Percentiles rank a stretch among this genome's conserved stretches.
These are phyloP conservation scores for Microcaecilia unicolor DNA, from an alignment of 2,797 vertebrate species.

Conservation along the genomic window DNA sequence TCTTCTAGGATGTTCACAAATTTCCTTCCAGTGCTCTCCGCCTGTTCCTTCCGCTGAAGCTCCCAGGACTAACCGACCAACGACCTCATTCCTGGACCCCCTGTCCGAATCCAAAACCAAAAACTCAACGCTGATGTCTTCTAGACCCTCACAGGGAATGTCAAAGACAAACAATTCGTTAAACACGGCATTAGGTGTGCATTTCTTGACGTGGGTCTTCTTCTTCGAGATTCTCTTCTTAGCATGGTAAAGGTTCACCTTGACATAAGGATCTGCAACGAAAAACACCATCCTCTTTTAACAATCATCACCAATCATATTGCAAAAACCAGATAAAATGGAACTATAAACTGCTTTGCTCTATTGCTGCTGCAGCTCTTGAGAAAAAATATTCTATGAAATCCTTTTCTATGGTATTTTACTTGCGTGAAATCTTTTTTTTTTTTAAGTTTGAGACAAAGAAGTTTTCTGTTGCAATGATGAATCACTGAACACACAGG, in stretches of 20 bases:
- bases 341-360: no score
- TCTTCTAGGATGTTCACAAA: slow-evolving; percentile 90
- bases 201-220: slow-evolving; percentile 96
- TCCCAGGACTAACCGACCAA: slow-evolving; percentile 77
- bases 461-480: no score
- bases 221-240: slow-evolving; percentile 96
- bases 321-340: no score
- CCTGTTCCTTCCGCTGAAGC: slow-evolving; percentile 73
- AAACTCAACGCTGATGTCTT: slow-evolving; percentile 92
- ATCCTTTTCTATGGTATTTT: no score
- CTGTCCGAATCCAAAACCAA: slow-evolving; percentile 91
- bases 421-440: no score
- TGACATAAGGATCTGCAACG: slow-evolving; percentile 84
- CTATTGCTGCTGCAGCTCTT: no score
- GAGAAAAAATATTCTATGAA: no score
- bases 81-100: slow-evolving; percentile 66
- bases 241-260: slow-evolving; percentile 91
- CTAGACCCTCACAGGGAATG: slow-evolving; percentile 82
- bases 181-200: slow-evolving; percentile 90
- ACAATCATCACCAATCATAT: no score
- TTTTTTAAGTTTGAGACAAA: no score
- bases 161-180: slow-evolving; percentile 97
- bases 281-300: no score
- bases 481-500: no score
- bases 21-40: slow-evolving; percentile 95